Conservation (phyloP, 2,888 invertebrate species). For the Cheilosia urbana region DNA sequence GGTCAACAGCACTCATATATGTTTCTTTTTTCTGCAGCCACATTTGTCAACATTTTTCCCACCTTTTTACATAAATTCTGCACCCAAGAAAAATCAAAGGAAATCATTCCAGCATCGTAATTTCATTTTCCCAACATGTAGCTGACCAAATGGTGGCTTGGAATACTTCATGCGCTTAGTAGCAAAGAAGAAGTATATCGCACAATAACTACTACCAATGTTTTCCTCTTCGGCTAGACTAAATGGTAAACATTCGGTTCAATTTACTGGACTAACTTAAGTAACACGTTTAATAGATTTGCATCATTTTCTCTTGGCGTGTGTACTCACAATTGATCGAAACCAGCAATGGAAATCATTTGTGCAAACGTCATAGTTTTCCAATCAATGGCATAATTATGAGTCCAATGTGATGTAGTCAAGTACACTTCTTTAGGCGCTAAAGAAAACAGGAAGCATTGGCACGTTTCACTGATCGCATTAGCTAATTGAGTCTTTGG, state of each 20-base stretch:
- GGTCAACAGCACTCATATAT: no score
- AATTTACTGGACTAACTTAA: slow-evolving; percentile 4
- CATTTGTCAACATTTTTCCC: no score
- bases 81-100: no score
- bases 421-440: neutral
- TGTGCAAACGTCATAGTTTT: neutral
- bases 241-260: slow-evolving; percentile 3
- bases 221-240: neutral
- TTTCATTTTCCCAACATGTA: no score
- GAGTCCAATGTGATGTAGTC: neutral
- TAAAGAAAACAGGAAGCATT: slow-evolving; percentile 14
- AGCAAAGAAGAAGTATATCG: neutral
- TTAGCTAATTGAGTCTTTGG: neutral
- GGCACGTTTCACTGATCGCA: slow-evolving; percentile 12
- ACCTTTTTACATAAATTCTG: no score
- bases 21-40: no score
- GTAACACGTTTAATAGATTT: slow-evolving; percentile 1
- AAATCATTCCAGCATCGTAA: no score
- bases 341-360: no score
- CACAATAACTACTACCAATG: neutral
- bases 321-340: neutral
- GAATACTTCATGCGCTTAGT: no score
- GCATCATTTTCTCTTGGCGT: neutral
- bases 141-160: neutral
- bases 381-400: slow-evolving; percentile 4